A percentile compares a stretch with the other conserved stretches of the same genome.
Conservation (phyloP, 2,888 invertebrate genomes). For the Formica aserva region DNA sequence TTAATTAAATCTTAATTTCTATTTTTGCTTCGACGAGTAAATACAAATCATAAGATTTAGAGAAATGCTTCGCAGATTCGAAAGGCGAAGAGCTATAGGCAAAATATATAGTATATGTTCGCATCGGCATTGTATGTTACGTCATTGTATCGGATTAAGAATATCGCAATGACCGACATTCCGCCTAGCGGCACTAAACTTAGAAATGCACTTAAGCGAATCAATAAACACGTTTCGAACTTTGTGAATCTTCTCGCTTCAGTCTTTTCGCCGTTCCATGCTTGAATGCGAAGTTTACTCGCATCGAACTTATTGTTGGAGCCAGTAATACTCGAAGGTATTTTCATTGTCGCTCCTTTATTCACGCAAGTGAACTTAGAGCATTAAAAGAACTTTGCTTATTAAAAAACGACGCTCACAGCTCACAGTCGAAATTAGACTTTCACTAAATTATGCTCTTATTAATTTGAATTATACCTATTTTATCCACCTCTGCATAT, state of each 20-base stretch:
- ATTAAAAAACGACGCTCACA: slow-evolving; percentile 29
- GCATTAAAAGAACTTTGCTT: slow-evolving; percentile 40
- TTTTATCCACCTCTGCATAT: neutral
- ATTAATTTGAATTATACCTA: neutral
- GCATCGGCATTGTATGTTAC: slow-evolving; percentile 1
- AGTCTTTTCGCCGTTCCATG: slow-evolving; percentile 27
- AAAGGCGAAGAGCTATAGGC: neutral
- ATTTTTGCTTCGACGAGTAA: slow-evolving; percentile 1
- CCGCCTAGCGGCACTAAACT: slow-evolving; percentile 55
- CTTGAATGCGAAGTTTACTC: slow-evolving; percentile 52
- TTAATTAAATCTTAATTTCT: slow-evolving; percentile 25
- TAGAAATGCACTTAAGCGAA: slow-evolving; percentile 68
- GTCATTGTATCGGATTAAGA: slow-evolving; percentile 59
- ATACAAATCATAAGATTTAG: neutral
- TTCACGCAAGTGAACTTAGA: slow-evolving; percentile 21
- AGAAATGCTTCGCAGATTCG: neutral
- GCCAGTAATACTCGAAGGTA: slow-evolving; percentile 40
- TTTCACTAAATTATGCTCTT: neutral
- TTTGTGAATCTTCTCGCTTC: slow-evolving; percentile 55
- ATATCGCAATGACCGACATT: slow-evolving; percentile 47
- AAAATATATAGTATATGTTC: slow-evolving; percentile 29
- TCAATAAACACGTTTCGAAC: slow-evolving; percentile 62
- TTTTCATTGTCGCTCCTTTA: slow-evolving; percentile 39
- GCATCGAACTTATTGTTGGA: slow-evolving; percentile 45
- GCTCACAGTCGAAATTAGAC: slow-evolving; percentile 7